Evolutionary conservation across 2,797 vertebrate genomes (phyloP).

Genomic region (Miichthys miiuy): DNA sequence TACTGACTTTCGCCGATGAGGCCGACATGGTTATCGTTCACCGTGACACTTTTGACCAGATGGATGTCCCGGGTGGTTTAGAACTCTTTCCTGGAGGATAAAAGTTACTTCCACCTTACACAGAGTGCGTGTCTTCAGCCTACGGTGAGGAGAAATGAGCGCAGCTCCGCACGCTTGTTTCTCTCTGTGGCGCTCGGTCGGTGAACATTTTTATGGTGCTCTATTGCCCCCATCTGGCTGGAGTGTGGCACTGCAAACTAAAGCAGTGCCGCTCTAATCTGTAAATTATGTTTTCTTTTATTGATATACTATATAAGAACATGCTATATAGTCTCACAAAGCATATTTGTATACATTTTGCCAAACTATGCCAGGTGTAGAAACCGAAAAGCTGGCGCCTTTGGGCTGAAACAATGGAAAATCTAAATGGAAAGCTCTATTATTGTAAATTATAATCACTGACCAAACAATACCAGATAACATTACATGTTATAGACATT

Average conservation of each 20-base stretch:
- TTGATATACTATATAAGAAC: too few relatives aligned
- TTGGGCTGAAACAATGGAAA: not conserved
- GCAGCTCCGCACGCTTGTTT: slow-evolving; percentile 66
- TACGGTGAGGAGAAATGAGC: slow-evolving; percentile 56
- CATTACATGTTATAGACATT: not conserved
- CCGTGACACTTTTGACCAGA: slow-evolving; percentile 40
- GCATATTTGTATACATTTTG: not conserved
- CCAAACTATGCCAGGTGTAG: not conserved
- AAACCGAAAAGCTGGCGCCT: not conserved
- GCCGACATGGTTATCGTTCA: slow-evolving; percentile 89
- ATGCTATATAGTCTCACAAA: not conserved
- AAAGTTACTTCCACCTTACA: slow-evolving; percentile 72
- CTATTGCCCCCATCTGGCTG: slow-evolving; percentile 45
- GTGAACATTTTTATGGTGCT: slow-evolving; percentile 40
- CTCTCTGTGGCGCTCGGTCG: slow-evolving; percentile 46
- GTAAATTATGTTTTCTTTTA: not conserved
- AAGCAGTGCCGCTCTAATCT: not conserved
- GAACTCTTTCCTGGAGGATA: slow-evolving; percentile 55
- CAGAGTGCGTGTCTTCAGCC: slow-evolving; percentile 44
- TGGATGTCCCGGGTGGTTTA: slow-evolving; percentile 24
- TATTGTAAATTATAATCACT: not conserved
- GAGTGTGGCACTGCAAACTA: slow-evolving; percentile 39
- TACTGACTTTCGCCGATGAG: slow-evolving; percentile 95
- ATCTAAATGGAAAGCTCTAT: slow-evolving; percentile 1
- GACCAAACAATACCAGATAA: not conserved